phyloP scores from a whole-genome alignment of 2,797 vertebrate genomes.

The Amazona ochrocephala region DNA sequence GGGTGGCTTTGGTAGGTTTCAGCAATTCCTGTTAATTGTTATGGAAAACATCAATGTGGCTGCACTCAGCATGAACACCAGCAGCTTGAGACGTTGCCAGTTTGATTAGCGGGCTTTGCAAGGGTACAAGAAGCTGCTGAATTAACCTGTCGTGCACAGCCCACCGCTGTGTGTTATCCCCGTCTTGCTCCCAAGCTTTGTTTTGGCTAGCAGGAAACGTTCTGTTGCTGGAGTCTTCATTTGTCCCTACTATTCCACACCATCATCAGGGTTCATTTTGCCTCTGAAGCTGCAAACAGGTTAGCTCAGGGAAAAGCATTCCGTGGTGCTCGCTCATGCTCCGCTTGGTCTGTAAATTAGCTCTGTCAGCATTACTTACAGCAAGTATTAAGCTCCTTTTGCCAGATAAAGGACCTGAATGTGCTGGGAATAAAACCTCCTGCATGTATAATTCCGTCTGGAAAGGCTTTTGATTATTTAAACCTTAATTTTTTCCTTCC shows the following conservation, averaged over 20 bases:
- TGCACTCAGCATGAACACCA: neutral
- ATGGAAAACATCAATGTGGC: neutral
- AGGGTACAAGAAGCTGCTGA: neutral
- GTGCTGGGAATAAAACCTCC: neutral
- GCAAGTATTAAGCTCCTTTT: neutral
- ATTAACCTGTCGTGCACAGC: neutral
- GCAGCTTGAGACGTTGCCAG: neutral
- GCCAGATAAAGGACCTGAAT: neutral
- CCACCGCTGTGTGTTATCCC: rapidly evolving
- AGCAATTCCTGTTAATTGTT: neutral
- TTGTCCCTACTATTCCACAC: neutral
- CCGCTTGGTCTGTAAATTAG: neutral
- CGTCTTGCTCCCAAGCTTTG: neutral
- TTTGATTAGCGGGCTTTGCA: neutral
- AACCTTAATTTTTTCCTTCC: neutral
- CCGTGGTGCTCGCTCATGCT: rapidly evolving
- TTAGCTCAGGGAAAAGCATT: neutral
- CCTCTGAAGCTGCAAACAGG: neutral
- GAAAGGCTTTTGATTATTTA: neutral
- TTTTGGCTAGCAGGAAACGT: neutral
- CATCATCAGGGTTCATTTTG: neutral
- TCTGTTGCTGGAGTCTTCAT: neutral
- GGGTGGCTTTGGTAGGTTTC: neutral
- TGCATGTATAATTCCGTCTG: neutral
- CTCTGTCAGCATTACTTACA: neutral